Evolutionary conservation across 2,797 vertebrate genomes (phyloP), one percentile per base, ranked within the genome.

Genomic region (Sebastiscus tertius): DNA sequence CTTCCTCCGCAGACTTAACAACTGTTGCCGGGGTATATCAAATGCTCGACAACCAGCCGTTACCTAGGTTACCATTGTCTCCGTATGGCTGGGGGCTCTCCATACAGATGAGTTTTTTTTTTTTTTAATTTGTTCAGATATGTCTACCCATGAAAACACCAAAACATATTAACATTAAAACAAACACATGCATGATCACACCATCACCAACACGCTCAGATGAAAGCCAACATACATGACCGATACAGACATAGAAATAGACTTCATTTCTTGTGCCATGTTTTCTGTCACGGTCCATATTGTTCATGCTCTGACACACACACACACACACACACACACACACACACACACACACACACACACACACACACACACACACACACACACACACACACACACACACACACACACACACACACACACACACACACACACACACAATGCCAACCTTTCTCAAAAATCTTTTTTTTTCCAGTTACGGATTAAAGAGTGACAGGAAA

Each of bases 21-120:
- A 88, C 84, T 82, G 89, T 93, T 93, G 90, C 92, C 83, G 89
- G 87, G 87, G 86, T 85, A 72, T 85, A 87, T 83, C 77, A 80
- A 88, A 87, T 62, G 61, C 85, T 83, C 66, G 24, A 87, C 88
- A 86, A 87, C 77, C 86, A 76, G 82, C 72, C 52, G 89, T 94
- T 93, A 66, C 93, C 90, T 80, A 69, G 91, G 92, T 83, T 86
- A 94, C 92, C 76, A 77, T 86, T 90, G 92, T 92, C 84, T 91
- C 78, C 1, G 24, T 73, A 59, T 75, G 73, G 66, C 87, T 70
- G 49, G 46, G 54, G 72, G 56, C 75, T 86, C 56, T 66, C 60
- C 1, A 3, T 49, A 69, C 72, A 66, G 72, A 87, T 77, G 58
- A 87, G 22, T 49, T 55, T 75, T 60, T 80, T 39, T 33, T 54